These are phyloP conservation scores for Machimus rusticus DNA, from an alignment of 2,888 invertebrate species.

Conservation along the genomic window DNA sequence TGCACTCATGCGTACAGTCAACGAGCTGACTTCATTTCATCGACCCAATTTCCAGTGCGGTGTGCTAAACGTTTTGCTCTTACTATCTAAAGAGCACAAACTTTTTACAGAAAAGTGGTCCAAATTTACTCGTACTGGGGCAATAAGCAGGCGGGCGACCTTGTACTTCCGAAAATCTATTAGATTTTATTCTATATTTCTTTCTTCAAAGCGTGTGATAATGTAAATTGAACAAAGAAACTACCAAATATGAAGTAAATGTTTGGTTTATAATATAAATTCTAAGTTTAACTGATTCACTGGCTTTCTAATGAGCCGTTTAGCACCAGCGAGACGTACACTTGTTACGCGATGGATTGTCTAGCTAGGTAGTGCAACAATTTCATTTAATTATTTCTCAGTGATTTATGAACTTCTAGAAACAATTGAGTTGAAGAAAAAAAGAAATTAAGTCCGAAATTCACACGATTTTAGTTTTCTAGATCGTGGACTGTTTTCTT, in stretches of 20 bases:
- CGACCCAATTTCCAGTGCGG: neutral
- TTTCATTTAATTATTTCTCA: neutral
- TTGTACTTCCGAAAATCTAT: neutral
- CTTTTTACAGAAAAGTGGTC: neutral
- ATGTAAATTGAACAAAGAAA: neutral
- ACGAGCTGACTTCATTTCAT: neutral
- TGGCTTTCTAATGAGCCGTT: neutral
- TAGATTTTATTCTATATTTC: neutral
- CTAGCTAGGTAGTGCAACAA: neutral
- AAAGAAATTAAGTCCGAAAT: neutral
- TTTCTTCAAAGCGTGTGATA: neutral
- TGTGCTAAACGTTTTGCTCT: neutral
- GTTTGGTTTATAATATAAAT: neutral
- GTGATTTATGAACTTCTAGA: neutral
- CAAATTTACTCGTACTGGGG: neutral
- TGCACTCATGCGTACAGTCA: neutral
- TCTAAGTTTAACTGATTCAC: neutral
- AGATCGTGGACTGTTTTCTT: slow-evolving; percentile 42
- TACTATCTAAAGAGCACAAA: neutral
- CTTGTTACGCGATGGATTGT: neutral
- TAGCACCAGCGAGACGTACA: neutral
- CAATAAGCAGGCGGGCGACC: neutral
- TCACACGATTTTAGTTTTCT: slow-evolving; percentile 41
- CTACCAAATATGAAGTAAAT: neutral
- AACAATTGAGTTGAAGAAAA: neutral